Conservation (phyloP, 2,113 vertebrate species). For the Phocoena sinus region DNA sequence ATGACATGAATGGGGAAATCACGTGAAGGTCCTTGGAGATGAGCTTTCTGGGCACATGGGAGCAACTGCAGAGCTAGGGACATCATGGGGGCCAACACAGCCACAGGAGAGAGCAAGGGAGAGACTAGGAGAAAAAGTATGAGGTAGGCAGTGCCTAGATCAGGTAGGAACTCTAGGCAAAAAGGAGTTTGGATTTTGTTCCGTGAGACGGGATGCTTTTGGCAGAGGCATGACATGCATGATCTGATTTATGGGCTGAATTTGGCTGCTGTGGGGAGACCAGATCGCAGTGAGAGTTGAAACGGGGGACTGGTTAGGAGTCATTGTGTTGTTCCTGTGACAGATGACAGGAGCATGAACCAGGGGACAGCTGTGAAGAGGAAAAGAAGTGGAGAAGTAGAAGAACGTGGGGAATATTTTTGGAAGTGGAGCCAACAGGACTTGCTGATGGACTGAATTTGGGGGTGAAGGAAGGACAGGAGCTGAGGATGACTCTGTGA, state of each 20-base stretch:
- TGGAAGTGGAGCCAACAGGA: background rate
- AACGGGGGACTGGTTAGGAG: background rate
- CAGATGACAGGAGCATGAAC: background rate
- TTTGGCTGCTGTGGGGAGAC: background rate
- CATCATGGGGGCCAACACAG: rapidly evolving
- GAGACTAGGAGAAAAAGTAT: background rate
- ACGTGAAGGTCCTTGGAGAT: background rate
- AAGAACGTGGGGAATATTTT: background rate
- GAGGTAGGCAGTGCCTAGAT: background rate
- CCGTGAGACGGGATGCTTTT: background rate
- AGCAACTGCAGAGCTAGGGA: background rate
- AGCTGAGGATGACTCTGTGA: background rate
- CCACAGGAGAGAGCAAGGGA: background rate
- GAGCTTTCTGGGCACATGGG: background rate
- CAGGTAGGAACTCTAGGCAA: background rate
- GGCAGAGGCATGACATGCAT: background rate
- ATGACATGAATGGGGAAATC: background rate
- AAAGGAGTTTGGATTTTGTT: background rate
- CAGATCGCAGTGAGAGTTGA: background rate
- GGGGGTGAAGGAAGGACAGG: background rate
- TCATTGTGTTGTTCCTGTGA: background rate
- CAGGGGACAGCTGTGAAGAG: background rate
- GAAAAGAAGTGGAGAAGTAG: background rate
- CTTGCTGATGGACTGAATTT: background rate
- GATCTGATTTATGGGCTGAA: background rate